Percentiles rank a stretch among this genome's conserved stretches.
These are phyloP conservation scores for Homarus americanus DNA, from an alignment of 1,140 invertebrate genomes.

Conservation along the genomic window DNA sequence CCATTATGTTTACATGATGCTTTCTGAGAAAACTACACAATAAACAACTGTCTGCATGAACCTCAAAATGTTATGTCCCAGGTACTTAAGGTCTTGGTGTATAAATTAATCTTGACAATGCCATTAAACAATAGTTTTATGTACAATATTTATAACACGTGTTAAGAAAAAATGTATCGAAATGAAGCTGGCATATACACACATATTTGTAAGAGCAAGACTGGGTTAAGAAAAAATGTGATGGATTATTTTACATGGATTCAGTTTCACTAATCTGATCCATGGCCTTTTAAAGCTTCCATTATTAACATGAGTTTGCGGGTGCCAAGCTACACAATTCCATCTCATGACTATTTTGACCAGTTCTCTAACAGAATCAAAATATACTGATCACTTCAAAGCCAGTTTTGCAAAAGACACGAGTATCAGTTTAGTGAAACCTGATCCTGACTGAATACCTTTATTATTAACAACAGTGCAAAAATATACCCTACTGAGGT, in stretches of 20 bases:
- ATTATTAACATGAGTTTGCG: neutral
- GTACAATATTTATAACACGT: neutral
- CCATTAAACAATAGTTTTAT: neutral
- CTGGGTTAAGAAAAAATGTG: slow-evolving; percentile 22
- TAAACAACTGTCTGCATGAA: neutral
- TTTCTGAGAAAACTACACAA: neutral
- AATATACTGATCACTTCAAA: neutral
- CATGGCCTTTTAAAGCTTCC: neutral
- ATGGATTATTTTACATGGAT: slow-evolving; percentile 23
- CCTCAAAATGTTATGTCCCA: neutral
- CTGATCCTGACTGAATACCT: neutral
- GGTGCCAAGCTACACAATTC: neutral
- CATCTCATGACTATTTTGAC: neutral
- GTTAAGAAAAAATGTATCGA: neutral
- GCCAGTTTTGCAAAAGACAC: neutral
- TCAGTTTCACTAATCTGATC: neutral
- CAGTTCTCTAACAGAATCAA: neutral
- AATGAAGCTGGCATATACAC: slow-evolving; percentile 14
- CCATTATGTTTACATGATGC: neutral
- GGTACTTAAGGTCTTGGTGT: neutral
- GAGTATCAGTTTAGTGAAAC: neutral
- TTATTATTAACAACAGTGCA: slow-evolving; percentile 26
- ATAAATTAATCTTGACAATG: neutral
- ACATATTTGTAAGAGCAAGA: slow-evolving; percentile 20
- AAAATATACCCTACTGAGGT: slow-evolving; percentile 33